A percentile compares a stretch with the other conserved stretches of the same genome.
Conservation (phyloP, 2,797 vertebrate species). For the Oreonectes daqikongensis region DNA sequence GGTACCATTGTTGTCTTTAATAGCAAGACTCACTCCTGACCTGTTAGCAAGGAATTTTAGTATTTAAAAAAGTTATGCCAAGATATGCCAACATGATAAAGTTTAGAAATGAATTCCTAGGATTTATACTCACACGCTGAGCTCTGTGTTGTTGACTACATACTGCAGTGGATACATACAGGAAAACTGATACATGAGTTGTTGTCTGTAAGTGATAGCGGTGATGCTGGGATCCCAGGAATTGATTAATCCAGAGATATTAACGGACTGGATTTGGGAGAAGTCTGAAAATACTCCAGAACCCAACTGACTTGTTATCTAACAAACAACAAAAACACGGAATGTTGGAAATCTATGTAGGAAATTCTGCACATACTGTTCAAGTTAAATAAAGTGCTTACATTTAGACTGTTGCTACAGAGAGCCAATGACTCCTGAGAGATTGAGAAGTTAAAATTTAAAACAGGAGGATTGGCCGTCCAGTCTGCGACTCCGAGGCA, state of each 20-base stretch:
- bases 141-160: constrained; percentile 74
- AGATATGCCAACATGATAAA: neutral
- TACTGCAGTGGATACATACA: constrained; percentile 78
- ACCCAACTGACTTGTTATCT: constrained; percentile 65
- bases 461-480: constrained; percentile 61
- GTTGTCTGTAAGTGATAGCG: constrained; percentile 69
- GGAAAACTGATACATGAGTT: constrained; percentile 76
- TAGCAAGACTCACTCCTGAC: constrained; percentile 70
- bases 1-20: constrained; percentile 74
- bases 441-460: constrained; percentile 71
- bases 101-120: neutral
- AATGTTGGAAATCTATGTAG: neutral
- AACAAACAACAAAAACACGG: constrained; percentile 15
- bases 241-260: constrained; percentile 71
- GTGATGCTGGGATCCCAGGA: constrained; percentile 63
- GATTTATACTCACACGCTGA: constrained; percentile 74
- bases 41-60: constrained; percentile 58
- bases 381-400: constrained; percentile 50
- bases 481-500: constrained; percentile 71
- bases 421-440: constrained; percentile 49
- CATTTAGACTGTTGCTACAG: constrained; percentile 67
- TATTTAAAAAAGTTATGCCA: neutral
- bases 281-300: constrained; percentile 64
- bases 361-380: neutral
- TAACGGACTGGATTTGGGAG: constrained; percentile 71